A percentile compares a stretch with the other conserved stretches of the same genome.
phyloP scores from a whole-genome alignment of 2,113 vertebrate genomes.

The Neoarius graeffei region DNA sequence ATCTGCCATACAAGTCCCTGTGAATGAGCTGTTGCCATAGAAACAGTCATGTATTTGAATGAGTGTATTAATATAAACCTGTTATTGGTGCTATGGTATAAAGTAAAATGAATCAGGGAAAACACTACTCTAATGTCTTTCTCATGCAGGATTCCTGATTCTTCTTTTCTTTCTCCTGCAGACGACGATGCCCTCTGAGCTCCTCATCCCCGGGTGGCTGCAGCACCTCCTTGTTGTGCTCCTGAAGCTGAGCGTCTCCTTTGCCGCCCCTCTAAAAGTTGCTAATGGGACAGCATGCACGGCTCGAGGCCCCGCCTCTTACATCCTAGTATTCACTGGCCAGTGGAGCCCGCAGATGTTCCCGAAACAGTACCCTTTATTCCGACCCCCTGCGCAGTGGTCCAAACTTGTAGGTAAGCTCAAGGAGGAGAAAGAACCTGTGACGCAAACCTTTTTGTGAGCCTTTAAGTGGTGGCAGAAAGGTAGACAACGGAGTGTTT shows the following conservation, averaged over 20 bases:
- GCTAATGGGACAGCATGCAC: constrained; percentile 67
- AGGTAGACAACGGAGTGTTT: background rate
- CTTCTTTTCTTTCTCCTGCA: constrained; percentile 58
- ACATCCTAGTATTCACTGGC: constrained; percentile 78
- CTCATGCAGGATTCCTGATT: background rate
- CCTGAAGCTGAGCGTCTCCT: constrained; percentile 64
- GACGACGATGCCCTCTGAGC: constrained; percentile 73
- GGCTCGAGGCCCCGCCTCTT: constrained; percentile 74
- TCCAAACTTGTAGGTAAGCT: constrained; percentile 79
- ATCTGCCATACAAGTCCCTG: background rate
- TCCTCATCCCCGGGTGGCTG: constrained; percentile 68
- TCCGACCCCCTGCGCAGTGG: constrained; percentile 80
- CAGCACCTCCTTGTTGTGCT: constrained; percentile 68
- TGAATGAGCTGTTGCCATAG: background rate
- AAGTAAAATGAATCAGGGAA: background rate
- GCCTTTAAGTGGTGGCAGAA: background rate
- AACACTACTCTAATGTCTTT: background rate
- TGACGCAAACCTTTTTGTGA: background rate
- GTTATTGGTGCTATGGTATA: background rate
- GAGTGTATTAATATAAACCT: background rate
- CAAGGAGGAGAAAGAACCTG: background rate
- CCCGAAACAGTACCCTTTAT: constrained; percentile 79
- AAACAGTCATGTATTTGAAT: background rate
- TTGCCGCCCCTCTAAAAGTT: constrained; percentile 57
- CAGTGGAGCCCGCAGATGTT: constrained; percentile 78